A percentile compares a stretch with the other conserved stretches of the same genome.
Evolutionary conservation across 2,797 vertebrate genomes (phyloP).

Genomic region (Ciconia nigra): DNA sequence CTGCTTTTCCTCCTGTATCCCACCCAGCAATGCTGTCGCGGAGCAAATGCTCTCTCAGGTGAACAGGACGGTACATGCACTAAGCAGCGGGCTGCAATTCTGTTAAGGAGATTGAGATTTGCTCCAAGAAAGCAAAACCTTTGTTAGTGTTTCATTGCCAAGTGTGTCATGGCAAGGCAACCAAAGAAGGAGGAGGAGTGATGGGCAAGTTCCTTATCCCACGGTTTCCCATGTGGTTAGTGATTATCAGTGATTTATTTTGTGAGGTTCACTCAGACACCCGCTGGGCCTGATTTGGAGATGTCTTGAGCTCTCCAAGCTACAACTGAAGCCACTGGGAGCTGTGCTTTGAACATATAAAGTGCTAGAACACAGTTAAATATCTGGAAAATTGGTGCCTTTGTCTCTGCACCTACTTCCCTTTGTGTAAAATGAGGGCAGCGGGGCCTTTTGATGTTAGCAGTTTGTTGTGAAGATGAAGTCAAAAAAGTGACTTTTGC

Average conservation of each 20-base stretch:
- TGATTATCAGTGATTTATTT: background rate
- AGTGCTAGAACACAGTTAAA: background rate
- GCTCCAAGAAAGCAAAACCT: background rate
- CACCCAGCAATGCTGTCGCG: rapidly evolving
- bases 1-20: background rate
- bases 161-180: background rate
- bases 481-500: background rate
- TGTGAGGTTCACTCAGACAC: background rate
- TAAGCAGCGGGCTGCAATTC: background rate
- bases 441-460: background rate
- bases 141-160: background rate
- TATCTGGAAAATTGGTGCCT: background rate
- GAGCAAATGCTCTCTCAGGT: background rate
- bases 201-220: background rate
- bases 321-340: background rate
- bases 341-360: background rate
- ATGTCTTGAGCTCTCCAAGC: background rate
- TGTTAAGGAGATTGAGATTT: background rate
- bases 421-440: background rate
- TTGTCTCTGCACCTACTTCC: background rate
- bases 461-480: background rate
- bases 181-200: background rate
- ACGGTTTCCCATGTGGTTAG: rapidly evolving
- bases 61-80: rapidly evolving
- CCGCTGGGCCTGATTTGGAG: background rate